These are phyloP conservation scores for Protonemura montana DNA, from an alignment of 2,888 invertebrate genomes.

Conservation along the genomic window DNA sequence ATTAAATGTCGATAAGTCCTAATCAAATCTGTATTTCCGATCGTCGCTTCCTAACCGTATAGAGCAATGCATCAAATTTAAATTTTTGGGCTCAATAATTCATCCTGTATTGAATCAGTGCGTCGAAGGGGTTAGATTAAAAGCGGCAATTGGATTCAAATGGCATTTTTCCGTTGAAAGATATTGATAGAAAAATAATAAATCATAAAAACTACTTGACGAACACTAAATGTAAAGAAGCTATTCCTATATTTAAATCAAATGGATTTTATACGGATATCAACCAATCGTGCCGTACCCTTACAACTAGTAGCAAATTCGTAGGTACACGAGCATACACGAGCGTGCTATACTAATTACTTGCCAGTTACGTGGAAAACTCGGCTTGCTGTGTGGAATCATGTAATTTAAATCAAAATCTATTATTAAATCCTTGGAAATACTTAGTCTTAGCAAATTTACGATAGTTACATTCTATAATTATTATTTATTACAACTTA, in stretches of 20 bases:
- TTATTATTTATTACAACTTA: too few species aligned
- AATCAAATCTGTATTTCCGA: slow-evolving; percentile 1
- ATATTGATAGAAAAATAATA: background rate
- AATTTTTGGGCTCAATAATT: background rate
- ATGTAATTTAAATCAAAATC: background rate
- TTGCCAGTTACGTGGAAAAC: background rate
- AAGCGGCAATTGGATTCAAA: background rate
- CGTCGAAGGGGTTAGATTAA: background rate
- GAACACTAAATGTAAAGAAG: too few species aligned
- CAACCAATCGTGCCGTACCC: background rate
- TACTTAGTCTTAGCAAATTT: background rate
- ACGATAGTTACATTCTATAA: background rate
- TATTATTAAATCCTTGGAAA: background rate
- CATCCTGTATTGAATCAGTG: background rate
- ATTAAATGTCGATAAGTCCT: slow-evolving; percentile 35
- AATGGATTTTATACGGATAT: background rate
- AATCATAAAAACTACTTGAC: background rate
- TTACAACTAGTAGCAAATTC: background rate
- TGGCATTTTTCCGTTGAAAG: background rate
- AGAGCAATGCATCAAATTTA: background rate
- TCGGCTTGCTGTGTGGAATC: background rate
- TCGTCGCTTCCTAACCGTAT: background rate
- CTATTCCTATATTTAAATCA: too few species aligned
- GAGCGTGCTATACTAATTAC: background rate
- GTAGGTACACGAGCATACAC: background rate